These are phyloP conservation scores for Pocota personata DNA, from an alignment of 2,888 invertebrate species.

Conservation along the genomic window DNA sequence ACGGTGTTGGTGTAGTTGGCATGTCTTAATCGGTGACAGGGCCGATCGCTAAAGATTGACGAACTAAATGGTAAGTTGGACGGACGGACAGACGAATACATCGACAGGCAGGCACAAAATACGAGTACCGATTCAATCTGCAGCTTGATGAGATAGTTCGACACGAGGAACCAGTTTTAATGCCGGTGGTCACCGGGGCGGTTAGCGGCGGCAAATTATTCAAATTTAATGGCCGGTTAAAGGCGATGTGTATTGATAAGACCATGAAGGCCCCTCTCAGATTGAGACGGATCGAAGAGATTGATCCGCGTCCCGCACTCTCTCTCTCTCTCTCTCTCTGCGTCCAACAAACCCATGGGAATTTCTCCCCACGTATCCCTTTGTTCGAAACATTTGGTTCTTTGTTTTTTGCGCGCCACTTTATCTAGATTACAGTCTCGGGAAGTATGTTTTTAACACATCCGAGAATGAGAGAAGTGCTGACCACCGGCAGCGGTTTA, in stretches of 20 bases:
- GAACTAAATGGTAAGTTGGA: slow-evolving; percentile 55
- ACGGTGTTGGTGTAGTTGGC: slow-evolving; percentile 70
- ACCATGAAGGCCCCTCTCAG: slow-evolving; percentile 29
- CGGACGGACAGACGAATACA: slow-evolving; percentile 5
- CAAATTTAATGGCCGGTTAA: slow-evolving; percentile 72
- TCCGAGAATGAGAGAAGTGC: slow-evolving; percentile 1
- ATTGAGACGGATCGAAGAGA: slow-evolving; percentile 69
- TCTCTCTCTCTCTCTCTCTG: neutral
- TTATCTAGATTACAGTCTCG: slow-evolving; percentile 63
- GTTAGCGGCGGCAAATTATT: slow-evolving; percentile 70
- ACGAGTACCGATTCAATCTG: slow-evolving; percentile 31
- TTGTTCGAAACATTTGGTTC: slow-evolving; percentile 37
- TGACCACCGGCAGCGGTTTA: slow-evolving; percentile 63
- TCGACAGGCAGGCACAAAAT: slow-evolving; percentile 6
- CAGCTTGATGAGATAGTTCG: slow-evolving; percentile 35
- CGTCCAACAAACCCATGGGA: slow-evolving; percentile 42
- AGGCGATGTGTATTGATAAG: slow-evolving; percentile 70
- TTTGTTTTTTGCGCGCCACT: slow-evolving; percentile 63
- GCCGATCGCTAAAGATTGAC: slow-evolving; percentile 70
- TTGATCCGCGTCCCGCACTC: slow-evolving; percentile 25
- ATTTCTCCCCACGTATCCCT: slow-evolving; percentile 17
- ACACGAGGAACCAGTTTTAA: slow-evolving; percentile 48
- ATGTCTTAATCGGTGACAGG: slow-evolving; percentile 74
- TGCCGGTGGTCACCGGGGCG: slow-evolving; percentile 53
- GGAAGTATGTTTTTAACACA: slow-evolving; percentile 70